Evolutionary conservation across 2,797 vertebrate genomes (phyloP), one percentile per base, ranked within the genome.

Genomic region (Peromyscus nudipes): DNA sequence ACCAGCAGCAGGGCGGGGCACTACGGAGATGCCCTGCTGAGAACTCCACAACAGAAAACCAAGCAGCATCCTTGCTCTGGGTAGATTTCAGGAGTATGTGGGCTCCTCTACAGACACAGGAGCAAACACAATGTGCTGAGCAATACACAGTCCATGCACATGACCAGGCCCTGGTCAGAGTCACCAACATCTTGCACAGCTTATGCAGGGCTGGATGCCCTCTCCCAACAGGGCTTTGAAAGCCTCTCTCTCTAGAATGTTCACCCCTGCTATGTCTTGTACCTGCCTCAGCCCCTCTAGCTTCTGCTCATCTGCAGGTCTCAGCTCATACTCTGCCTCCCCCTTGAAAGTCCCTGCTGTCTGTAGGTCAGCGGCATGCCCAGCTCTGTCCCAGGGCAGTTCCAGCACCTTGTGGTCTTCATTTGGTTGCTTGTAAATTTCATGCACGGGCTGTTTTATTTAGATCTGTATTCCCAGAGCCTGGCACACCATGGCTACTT

Each of bases 21-120:
- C n/a, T 94, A 40, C 93, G 11, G 27, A 46, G 11, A 85, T 71
- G 71, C 64, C 77, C 27, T 92, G 95, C 27, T 34, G 60, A 77
- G 62, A 94, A 37, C 7, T 69, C 57, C 77, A 55, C 40, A 75
- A 31, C 73, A 96, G 93, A 94, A 76, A 96, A 31, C 27, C 40
- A 79, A 57, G 73, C 7, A 81, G 21, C 71, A 84, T 31, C 73
- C 82, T 86, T 37, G 90, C 55, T 29, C 2, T 49, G 69, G 62
- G 62, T 52, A 65, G 43, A 60, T 87, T 9, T 84, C 1, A 40
- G 82, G 62, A 90, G 2, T 4, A 49, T 27, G 49, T 17, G n/a
- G 90, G 69, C 69, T 89, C n/a, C 91, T 88, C 57, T 91, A 49
- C 37, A 14, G 31, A 71, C 81, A n/a, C 17, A 31, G 27, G 90